Evolutionary conservation across 1,140 invertebrate genomes (phyloP), one percentile per base, ranked within the genome.

Genomic region (Zaprionus capensis): DNA sequence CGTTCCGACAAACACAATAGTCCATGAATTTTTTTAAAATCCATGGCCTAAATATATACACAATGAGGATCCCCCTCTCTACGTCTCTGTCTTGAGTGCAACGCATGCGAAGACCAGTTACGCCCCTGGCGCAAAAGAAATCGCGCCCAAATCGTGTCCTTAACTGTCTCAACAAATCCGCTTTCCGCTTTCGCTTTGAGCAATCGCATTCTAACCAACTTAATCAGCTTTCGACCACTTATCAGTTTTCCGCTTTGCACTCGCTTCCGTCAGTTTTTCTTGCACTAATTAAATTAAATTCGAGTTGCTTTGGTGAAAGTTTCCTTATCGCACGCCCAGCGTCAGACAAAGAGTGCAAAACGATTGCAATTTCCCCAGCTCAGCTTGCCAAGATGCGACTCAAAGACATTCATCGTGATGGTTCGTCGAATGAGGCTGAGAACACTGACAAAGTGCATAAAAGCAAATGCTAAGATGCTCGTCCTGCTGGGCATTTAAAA

Each of bases 201-300:
- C 53, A 56, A 68, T 59, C 38, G 15, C 46, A 38, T 38, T 24
- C 28, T 63, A 59, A 7, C 41, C 80, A 75, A 71, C 64, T 58
- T 68, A 82, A 72, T 81, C 66, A 69, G 71, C 75, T 56, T 76
- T 41, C 66, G 70, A 71, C 53, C 72, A 55, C 70, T 84, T 83
- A 78, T 78, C 76, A 67, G 62, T 41, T 61, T 55, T 44, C 49
- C 51, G 62, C 64, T 51, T 57, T 59, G 15, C 5, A 55, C 64
- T 68, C 41, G 65, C 51, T 56, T 55, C 53, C 53, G 26, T 15
- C 26, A 73, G 56, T 49, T 67, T 74, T 62, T 56, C 34, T 66
- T 56, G 22, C 62, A 81, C 77, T 87, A 87, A 87, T 87, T 87
- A 80, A 87, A 87, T 87, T 73, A 83, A 63, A 87, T 77, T 70